Conservation (phyloP, 2,888 invertebrate species). For the Acanthococcus lagerstroemiae region DNA sequence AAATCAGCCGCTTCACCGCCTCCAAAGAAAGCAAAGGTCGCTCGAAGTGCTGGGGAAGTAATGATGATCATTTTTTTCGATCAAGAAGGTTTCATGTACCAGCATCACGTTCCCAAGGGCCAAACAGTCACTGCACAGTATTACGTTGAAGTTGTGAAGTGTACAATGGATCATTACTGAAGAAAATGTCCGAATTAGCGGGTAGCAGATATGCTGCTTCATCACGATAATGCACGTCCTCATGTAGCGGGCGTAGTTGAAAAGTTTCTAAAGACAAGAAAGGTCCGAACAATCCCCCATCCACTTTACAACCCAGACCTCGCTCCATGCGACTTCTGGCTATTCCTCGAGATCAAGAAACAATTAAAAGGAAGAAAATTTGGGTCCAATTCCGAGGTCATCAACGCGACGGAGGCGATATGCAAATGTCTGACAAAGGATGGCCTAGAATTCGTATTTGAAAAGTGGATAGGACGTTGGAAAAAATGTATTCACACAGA, state of each 20-base stretch:
- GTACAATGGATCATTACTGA: neutral
- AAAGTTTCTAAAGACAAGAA: neutral
- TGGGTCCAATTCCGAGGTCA: neutral
- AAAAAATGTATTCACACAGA: too few relatives aligned
- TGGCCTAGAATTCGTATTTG: too few relatives aligned
- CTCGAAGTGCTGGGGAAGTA: neutral
- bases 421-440: neutral
- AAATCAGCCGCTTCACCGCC: neutral
- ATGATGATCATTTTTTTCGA: neutral
- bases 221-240: neutral
- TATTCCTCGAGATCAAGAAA: neutral
- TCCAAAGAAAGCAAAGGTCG: neutral
- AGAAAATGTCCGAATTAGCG: neutral
- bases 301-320: neutral
- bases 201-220: neutral
- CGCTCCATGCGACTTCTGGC: neutral
- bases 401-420: neutral
- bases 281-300: neutral
- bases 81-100: neutral
- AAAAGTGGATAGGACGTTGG: too few relatives aligned
- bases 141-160: neutral
- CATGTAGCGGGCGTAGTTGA: neutral
- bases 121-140: neutral
- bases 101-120: neutral
- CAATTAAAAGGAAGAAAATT: neutral